Base-by-base conservation (phyloP, 53 echinoderm and acorn worm genomes). In the Luidia sarsii region DNA sequence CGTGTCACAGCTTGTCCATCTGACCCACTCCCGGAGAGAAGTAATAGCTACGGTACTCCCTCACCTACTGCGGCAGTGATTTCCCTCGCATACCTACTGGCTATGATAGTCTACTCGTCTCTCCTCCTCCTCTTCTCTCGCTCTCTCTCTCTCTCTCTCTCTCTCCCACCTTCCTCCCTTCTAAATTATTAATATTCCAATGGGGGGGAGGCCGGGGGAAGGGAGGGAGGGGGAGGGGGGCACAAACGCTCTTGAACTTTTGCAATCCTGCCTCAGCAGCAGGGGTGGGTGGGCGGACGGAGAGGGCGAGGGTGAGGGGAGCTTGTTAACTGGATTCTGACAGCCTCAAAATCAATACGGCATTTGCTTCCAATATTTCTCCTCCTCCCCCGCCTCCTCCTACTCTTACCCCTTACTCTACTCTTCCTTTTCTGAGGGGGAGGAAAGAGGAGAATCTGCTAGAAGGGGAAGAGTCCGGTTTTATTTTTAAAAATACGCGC, bases 181-280 rank as follows among this genome's bases (percentile, higher is more conserved):
- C n/a, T 64, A 31, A 50, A 33, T 29, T 9, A 77, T 77, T 77
- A 77, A 60, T 77, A 77, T 77, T 77, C 77, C 5, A 38, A 19
- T 20, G 10, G 51, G 49, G 50, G 45, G 48, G 48, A 30, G 22
- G 43, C 46, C 61, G n/a, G n/a, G n/a, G n/a, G n/a, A n/a, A n/a
- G n/a, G n/a, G 49, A 33, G 45, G 48, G 48, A 30, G 22, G 43
- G 61, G 49, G 50, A 45, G 48, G 48, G 36, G 22, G 43, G 61
- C 61, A 55, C 55, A 61, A 77, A 77, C 45, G 48, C 20, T 74
- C 77, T 77, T 77, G 77, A 77, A 77, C 77, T 77, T 60, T 59
- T 21, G 7, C 15, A 43, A 43, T 60, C 53, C 60, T 34, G 61
- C 30, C 16, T 46, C 48, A 61, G 45, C 77, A 39, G 55, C 38